Evolutionary conservation across 2,888 invertebrate species (phyloP), one percentile per base, ranked within the genome.

Genomic region (Neoaliturus tenellus): DNA sequence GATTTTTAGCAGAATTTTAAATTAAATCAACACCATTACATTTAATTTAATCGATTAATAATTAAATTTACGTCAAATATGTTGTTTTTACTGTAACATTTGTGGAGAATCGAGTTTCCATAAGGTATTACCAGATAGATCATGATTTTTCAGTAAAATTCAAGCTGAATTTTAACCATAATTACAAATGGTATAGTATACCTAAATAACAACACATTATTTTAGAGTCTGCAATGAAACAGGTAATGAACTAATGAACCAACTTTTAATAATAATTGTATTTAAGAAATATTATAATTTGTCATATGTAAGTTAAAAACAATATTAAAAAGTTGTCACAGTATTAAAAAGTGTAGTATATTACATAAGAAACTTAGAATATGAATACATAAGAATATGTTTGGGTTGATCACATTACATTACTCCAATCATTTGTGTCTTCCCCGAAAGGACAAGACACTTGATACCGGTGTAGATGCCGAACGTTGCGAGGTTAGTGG

Each of bases 401-500:
- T n/a, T n/a, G n/a, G n/a, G n/a, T n/a, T n/a, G n/a, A n/a, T n/a
- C n/a, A n/a, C n/a, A n/a, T n/a, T n/a, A n/a, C n/a, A 67, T 20
- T 23, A 67, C 39, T 80, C 80, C 31, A 80, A 51, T 23, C 51
- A 80, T 80, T 80, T 31, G 33, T 28, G 3, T 80, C 80, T 51
- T 28, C 80, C 55, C 25, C 80, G 51, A 80, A 80, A 80, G 35
- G 73, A 73, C 73, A 73, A 73, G 20, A 73, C 25, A 73, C 73
- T 73, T 41, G 73, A 73, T 73, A 33, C 1, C 4, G 75, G 51
- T 55, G 80, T 80, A 48, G 51, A 4, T 48, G 51, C 28, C 48
- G 48, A 20, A 51, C 51, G 80, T 51, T 80, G 31, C 55, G 51
- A 51, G 80, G 80, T 80, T 51, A 51, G 80, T 80, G 51, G 80